Evolutionary conservation across 2,113 vertebrate species (phyloP).

Genomic region (Peromyscus leucopus): DNA sequence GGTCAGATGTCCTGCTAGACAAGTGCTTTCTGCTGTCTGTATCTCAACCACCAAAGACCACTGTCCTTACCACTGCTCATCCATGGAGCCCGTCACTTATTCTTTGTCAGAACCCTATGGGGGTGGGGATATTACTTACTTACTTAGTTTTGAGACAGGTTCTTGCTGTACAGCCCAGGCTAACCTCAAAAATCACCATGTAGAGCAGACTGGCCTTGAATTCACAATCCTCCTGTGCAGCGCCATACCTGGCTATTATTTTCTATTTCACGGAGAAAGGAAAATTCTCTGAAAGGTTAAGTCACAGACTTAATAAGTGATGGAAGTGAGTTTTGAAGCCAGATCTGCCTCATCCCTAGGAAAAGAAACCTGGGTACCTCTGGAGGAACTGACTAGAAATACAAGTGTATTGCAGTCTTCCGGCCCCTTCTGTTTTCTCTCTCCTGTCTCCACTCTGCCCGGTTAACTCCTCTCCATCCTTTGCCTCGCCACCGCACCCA

Average conservation of each 20-base stretch:
- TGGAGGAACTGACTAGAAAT: neutral
- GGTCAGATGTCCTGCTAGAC: neutral
- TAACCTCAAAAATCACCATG: neutral
- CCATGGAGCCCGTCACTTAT: neutral
- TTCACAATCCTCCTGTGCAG: neutral
- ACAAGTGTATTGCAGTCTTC: neutral
- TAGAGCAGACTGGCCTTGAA: neutral
- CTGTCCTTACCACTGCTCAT: neutral
- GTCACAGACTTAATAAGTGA: conserved; percentile 30
- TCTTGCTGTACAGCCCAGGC: neutral
- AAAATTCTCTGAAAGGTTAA: conserved; percentile 40
- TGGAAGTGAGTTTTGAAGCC: neutral
- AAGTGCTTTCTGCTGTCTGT: neutral
- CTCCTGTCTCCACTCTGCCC: neutral
- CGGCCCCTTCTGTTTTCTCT: neutral
- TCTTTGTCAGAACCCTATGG: neutral
- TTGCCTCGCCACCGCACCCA: neutral
- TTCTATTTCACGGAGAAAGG: conserved; percentile 33
- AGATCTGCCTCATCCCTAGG: neutral
- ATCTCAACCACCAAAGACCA: neutral
- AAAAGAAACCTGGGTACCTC: neutral
- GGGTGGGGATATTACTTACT: neutral
- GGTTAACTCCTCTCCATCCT: neutral
- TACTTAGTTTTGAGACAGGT: neutral
- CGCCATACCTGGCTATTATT: neutral